Conservation (phyloP, 2,888 invertebrate species). For the Cheilosia grossa region DNA sequence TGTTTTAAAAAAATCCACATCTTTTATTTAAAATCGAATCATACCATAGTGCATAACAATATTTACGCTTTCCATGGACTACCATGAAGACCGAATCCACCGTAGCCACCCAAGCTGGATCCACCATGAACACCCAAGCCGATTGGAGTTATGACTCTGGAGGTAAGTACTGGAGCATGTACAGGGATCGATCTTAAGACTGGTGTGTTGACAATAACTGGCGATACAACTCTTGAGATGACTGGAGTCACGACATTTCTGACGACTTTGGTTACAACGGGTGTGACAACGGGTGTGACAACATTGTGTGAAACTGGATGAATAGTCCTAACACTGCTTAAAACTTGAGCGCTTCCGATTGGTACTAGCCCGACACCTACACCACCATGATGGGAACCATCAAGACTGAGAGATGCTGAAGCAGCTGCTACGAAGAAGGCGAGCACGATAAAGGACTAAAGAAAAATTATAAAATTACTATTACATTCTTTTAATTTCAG, state of each 20-base stretch:
- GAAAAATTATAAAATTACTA: background rate
- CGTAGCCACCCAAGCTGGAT: background rate
- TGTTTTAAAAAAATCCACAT: too few species aligned
- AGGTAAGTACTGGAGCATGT: background rate
- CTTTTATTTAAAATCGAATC: too few species aligned
- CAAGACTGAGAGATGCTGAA: background rate
- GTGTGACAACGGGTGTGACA: too few species aligned
- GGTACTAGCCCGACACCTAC: background rate
- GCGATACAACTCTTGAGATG: constrained; percentile 1
- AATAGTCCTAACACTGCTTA: constrained; percentile 22
- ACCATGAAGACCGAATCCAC: background rate
- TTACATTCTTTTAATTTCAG: background rate
- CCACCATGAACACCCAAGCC: background rate
- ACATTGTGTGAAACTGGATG: constrained; percentile 6
- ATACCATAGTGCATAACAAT: too few species aligned
- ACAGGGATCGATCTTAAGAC: background rate
- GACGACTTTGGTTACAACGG: constrained; percentile 23
- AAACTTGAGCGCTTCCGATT: constrained; percentile 6
- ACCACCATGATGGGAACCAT: background rate
- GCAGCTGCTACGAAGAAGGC: constrained; percentile 17
- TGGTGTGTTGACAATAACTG: constrained; percentile 1
- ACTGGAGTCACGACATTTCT: constrained; percentile 20
- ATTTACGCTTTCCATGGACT: background rate
- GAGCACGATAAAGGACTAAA: constrained; percentile 18
- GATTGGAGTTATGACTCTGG: background rate